These are phyloP conservation scores for Pelodytes ibericus DNA, from an alignment of 2,797 vertebrate genomes.

Conservation along the genomic window DNA sequence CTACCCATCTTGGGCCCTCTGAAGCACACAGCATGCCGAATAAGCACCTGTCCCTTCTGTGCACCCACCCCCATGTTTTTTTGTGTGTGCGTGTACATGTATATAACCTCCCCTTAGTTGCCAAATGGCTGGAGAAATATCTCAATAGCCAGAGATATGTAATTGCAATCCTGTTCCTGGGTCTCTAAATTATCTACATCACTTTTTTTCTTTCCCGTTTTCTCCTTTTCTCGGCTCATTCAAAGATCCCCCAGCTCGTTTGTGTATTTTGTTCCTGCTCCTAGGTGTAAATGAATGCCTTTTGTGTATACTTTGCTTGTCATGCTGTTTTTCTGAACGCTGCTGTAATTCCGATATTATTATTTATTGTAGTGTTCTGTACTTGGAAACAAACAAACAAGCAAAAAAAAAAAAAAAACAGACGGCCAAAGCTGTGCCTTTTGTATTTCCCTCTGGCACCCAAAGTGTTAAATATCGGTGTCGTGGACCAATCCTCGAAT, in stretches of 20 bases:
- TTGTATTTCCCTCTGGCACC: conserved; percentile 3
- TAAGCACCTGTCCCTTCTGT: neutral
- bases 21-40: conserved; percentile 21
- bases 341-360: neutral
- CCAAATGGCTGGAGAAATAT: neutral
- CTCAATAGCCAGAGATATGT: neutral
- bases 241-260: neutral
- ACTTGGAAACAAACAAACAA: conserved; percentile 1
- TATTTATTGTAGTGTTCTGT: neutral
- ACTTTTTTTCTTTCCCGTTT: neutral
- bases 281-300: neutral
- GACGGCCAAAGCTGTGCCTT: conserved; percentile 34
- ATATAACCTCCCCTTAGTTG: neutral
- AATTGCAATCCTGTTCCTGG: neutral
- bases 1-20: neutral
- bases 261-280: neutral
- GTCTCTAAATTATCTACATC: neutral
- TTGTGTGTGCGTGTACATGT: neutral
- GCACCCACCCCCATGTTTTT: neutral
- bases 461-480: conserved; percentile 4
- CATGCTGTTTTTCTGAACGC: neutral
- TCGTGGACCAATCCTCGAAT: too few species aligned
- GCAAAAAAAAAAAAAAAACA: neutral
- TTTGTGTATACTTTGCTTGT: neutral
- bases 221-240: neutral